Conservation (phyloP, 2,888 invertebrate genomes). For the Formica aserva region DNA sequence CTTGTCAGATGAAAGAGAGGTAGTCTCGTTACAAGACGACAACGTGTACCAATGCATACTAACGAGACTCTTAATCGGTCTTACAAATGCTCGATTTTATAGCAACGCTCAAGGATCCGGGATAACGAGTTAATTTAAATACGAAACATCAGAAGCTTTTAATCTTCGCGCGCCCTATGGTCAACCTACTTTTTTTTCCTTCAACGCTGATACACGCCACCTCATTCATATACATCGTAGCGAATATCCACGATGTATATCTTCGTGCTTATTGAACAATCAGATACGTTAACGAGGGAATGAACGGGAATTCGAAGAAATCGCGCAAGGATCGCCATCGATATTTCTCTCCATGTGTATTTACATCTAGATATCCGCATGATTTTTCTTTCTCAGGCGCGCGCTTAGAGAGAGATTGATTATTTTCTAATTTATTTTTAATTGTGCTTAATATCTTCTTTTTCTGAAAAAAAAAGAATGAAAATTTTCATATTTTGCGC, state of each 20-base stretch:
- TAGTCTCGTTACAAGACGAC: conserved; percentile 16
- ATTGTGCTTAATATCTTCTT: not conserved
- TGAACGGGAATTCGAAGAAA: conserved; percentile 57
- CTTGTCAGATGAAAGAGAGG: not conserved
- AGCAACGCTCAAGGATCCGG: conserved; percentile 67
- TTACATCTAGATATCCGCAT: not conserved
- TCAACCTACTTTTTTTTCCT: conserved; percentile 68
- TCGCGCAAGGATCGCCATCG: conserved; percentile 23
- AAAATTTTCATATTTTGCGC: not conserved
- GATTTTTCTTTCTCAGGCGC: not conserved
- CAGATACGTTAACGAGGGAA: conserved; percentile 72
- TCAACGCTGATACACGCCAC: conserved; percentile 71
- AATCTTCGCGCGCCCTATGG: conserved; percentile 69
- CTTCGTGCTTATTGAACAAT: conserved; percentile 73
- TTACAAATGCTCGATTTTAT: conserved; percentile 61
- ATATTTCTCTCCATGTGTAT: conserved; percentile 31
- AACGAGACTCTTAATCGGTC: conserved; percentile 46
- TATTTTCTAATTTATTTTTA: conserved; percentile 15
- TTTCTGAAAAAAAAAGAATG: not conserved
- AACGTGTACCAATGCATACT: conserved; percentile 26
- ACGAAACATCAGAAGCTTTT: conserved; percentile 76
- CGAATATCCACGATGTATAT: conserved; percentile 69
- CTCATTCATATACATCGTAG: conserved; percentile 73
- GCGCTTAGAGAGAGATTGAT: not conserved
- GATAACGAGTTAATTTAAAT: conserved; percentile 77